A percentile compares a stretch with the other conserved stretches of the same genome.
phyloP scores from a whole-genome alignment of 2,797 vertebrate genomes.

The Tragelaphus oryx region DNA sequence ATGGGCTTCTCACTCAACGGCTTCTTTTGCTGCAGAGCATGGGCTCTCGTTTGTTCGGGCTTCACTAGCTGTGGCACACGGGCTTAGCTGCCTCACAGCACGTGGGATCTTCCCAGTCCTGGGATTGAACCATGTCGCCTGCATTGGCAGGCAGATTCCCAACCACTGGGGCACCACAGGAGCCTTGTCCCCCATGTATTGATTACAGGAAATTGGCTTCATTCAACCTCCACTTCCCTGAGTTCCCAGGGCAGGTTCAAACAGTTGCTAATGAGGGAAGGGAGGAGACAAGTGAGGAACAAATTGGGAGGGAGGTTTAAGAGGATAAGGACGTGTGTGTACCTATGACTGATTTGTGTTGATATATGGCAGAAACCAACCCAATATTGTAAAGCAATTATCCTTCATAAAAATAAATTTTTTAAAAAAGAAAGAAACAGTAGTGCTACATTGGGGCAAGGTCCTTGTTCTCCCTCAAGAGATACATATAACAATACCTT shows the following conservation, averaged over 20 bases:
- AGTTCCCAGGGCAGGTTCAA: neutral
- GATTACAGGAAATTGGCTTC: neutral
- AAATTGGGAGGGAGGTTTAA: neutral
- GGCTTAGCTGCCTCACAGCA: neutral
- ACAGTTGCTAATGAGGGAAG: neutral
- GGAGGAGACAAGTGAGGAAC: neutral
- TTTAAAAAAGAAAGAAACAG: neutral
- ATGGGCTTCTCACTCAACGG: neutral
- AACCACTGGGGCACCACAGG: neutral
- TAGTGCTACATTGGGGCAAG: neutral
- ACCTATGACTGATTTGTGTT: neutral
- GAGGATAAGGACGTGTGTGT: neutral
- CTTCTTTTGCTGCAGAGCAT: neutral
- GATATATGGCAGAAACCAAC: neutral
- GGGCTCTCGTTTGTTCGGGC: fast-evolving
- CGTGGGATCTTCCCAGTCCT: neutral
- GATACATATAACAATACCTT: neutral
- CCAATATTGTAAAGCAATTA: neutral
- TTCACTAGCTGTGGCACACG: neutral
- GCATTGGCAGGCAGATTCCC: neutral
- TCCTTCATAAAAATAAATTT: neutral
- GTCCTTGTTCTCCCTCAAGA: neutral
- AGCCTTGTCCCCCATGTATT: neutral
- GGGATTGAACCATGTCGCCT: neutral
- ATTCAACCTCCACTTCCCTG: neutral